These are phyloP conservation scores for Anoplophora glabripennis DNA, from an alignment of 1,140 invertebrate species.

Conservation along the genomic window DNA sequence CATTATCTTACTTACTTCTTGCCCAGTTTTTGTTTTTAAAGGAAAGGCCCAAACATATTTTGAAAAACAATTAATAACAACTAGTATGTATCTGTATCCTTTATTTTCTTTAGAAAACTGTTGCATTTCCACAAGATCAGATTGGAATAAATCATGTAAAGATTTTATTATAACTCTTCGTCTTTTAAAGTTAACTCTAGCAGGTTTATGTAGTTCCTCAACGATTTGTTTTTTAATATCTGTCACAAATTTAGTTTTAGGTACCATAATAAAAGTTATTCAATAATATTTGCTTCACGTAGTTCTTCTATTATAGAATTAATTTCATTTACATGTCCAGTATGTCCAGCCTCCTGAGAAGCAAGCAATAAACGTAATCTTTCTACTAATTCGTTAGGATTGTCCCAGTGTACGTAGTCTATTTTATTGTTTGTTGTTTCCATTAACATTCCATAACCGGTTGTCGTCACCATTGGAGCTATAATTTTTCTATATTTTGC, in stretches of 20 bases:
- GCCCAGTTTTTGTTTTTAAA: constrained; percentile 35
- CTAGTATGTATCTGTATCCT: constrained; percentile 34
- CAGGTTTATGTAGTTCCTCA: background rate
- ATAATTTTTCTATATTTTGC: too few relatives aligned
- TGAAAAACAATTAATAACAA: constrained; percentile 37
- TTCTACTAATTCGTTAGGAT: constrained; percentile 43
- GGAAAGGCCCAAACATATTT: constrained; percentile 36
- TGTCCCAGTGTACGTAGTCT: constrained; percentile 45
- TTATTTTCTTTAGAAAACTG: constrained; percentile 27
- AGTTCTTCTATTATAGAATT: constrained; percentile 44
- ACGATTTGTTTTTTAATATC: too few relatives aligned
- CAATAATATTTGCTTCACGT: constrained; percentile 20
- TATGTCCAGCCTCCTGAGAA: constrained; percentile 42
- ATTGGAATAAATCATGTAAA: too few relatives aligned
- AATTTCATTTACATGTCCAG: constrained; percentile 46
- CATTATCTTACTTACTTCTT: constrained; percentile 27
- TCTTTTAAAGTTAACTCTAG: background rate
- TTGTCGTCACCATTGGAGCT: too few relatives aligned
- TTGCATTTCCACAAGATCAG: too few relatives aligned
- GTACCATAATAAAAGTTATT: constrained; percentile 2
- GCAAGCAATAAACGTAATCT: constrained; percentile 33
- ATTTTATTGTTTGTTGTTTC: constrained; percentile 6
- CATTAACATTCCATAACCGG: too few relatives aligned
- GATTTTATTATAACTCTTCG: background rate
- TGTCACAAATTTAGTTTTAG: too few relatives aligned